phyloP scores from a whole-genome alignment of 1,140 invertebrate genomes.

The Ceratina japonica region DNA sequence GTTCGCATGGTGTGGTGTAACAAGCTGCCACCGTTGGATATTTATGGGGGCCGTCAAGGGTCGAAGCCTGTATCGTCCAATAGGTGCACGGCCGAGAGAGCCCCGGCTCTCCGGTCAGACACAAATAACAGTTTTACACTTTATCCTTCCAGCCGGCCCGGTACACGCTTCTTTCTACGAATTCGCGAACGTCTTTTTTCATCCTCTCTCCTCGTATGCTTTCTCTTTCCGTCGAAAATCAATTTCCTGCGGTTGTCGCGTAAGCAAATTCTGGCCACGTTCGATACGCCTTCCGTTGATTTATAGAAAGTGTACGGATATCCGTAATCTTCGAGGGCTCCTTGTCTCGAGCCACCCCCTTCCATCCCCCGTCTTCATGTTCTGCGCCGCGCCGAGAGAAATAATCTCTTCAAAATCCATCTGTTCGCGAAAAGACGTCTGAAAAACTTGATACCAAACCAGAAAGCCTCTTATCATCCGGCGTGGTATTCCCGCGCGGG shows the following conservation, averaged over 20 bases:
- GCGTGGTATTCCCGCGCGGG: neutral
- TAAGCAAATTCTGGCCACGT: slow-evolving; percentile 11
- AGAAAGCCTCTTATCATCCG: neutral
- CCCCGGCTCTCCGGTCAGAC: slow-evolving; percentile 30
- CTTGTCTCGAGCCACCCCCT: neutral
- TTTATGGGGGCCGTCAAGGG: slow-evolving; percentile 75
- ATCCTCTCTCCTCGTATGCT: neutral
- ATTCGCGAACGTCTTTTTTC: slow-evolving; percentile 14
- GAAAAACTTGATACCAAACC: neutral
- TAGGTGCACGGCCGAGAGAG: slow-evolving; percentile 47
- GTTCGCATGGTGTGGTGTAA: slow-evolving; percentile 73
- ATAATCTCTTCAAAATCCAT: too few species aligned
- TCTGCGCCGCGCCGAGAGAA: too few species aligned
- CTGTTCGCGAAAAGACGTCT: too few species aligned
- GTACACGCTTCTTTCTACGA: slow-evolving; percentile 20
- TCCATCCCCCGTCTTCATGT: too few species aligned
- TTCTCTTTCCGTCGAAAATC: slow-evolving; percentile 17
- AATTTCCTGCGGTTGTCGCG: slow-evolving; percentile 19
- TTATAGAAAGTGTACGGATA: slow-evolving; percentile 15
- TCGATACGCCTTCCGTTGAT: neutral
- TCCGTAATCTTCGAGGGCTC: slow-evolving; percentile 4
- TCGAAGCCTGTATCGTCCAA: slow-evolving; percentile 62
- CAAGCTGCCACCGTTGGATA: slow-evolving; percentile 77
- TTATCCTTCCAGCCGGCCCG: slow-evolving; percentile 52
- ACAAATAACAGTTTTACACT: slow-evolving; percentile 66